A percentile compares a stretch with the other conserved stretches of the same genome.
These are phyloP conservation scores for Nemurella pictetii DNA, from an alignment of 2,888 invertebrate genomes.

Conservation along the genomic window DNA sequence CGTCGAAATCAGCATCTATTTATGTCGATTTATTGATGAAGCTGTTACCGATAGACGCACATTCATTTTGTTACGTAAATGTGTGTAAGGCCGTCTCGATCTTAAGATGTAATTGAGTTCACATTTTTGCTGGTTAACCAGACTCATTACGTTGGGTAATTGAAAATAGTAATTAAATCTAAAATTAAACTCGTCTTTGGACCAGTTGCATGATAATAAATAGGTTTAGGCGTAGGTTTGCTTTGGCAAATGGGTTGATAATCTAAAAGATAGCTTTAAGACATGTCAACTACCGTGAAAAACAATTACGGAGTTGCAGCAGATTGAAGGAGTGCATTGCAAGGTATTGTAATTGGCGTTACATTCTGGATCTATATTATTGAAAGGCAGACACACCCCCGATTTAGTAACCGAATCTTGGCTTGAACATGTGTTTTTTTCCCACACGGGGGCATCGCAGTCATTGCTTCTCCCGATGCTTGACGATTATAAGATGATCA, in stretches of 20 bases:
- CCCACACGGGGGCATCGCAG: too few species aligned
- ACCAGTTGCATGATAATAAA: background rate
- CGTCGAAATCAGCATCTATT: background rate
- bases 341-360: too few species aligned
- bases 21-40: background rate
- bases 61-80: background rate
- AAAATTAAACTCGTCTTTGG: background rate
- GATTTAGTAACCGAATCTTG: too few species aligned
- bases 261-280: background rate
- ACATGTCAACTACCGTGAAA: background rate
- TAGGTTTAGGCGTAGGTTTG: background rate
- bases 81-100: background rate
- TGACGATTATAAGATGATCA: too few species aligned
- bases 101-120: background rate
- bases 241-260: background rate
- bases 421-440: too few species aligned
- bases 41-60: background rate
- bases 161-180: background rate
- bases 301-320: background rate
- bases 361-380: background rate
- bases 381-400: too few species aligned
- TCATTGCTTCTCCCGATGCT: too few species aligned
- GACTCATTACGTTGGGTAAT: background rate
- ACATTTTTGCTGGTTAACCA: background rate
- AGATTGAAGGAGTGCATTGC: background rate